Evolutionary conservation across 1,140 invertebrate species (phyloP).

Genomic region (Papilio polytes): DNA sequence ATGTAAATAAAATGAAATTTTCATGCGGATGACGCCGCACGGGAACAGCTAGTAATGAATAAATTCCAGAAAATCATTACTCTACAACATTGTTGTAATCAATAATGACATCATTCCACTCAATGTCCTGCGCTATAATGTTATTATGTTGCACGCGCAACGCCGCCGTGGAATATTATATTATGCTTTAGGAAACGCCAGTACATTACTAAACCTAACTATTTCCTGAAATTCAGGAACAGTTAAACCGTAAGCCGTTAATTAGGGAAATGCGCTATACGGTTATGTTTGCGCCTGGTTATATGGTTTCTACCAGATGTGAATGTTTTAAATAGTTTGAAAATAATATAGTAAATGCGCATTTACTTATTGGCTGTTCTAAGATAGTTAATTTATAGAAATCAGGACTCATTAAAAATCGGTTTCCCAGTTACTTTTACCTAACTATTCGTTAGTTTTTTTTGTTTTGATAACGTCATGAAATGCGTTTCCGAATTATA

Average conservation of each 20-base stretch:
- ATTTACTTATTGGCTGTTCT: no score
- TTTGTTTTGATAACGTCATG: no score
- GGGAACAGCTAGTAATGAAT: no score
- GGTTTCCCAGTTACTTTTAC: no score
- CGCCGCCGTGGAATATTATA: slow-evolving; percentile 32
- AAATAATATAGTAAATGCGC: background rate
- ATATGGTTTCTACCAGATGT: slow-evolving; percentile 1
- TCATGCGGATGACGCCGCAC: no score
- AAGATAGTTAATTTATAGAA: no score
- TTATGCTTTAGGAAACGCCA: slow-evolving; percentile 36
- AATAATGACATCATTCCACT: slow-evolving; percentile 5
- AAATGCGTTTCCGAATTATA: no score
- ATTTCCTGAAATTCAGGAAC: slow-evolving; percentile 36
- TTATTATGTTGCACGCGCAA: slow-evolving; percentile 32
- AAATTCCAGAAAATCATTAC: background rate
- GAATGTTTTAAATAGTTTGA: slow-evolving; percentile 1
- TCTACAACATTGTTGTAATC: background rate
- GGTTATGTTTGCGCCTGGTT: slow-evolving; percentile 12
- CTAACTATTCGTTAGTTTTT: no score
- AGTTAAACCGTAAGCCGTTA: slow-evolving; percentile 29
- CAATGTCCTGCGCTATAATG: background rate
- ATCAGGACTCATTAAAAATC: no score
- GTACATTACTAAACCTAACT: slow-evolving; percentile 30
- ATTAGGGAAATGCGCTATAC: slow-evolving; percentile 35
- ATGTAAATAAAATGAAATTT: no score